Evolutionary conservation across 64 coral and sea anemone species (phyloP).

Genomic region (Orbicella faveolata): DNA sequence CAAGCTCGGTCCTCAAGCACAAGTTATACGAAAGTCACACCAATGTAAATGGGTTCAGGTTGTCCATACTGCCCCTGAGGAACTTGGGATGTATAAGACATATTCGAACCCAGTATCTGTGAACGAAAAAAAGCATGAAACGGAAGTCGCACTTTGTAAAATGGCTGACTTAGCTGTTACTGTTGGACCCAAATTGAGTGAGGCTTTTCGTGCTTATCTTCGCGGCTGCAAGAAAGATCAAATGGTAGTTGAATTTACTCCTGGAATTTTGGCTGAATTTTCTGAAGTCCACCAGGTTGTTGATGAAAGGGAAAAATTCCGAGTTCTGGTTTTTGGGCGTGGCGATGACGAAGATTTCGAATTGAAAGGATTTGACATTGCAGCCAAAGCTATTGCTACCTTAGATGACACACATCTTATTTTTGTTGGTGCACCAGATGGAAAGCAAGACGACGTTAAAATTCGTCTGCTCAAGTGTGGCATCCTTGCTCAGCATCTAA

Average conservation of each 20-base stretch:
- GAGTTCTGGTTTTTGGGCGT: neutral
- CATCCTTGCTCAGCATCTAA: neutral
- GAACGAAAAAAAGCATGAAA: neutral
- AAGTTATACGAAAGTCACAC: neutral
- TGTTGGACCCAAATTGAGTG: neutral
- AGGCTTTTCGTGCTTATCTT: neutral
- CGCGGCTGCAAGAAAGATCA: neutral
- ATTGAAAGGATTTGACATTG: neutral
- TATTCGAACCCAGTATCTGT: neutral
- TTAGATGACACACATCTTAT: constrained; percentile 2
- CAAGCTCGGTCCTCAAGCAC: constrained; percentile 16
- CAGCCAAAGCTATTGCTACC: neutral
- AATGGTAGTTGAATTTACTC: neutral
- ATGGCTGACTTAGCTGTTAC: neutral
- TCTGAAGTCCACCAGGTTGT: neutral
- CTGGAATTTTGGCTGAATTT: constrained; percentile 3
- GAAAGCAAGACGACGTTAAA: neutral
- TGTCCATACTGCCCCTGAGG: constrained; percentile 1
- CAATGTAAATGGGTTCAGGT: constrained; percentile 43
- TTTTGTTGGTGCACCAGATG: neutral
- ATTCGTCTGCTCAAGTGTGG: neutral
- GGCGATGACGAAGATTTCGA: constrained; percentile 1
- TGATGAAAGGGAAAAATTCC: neutral
- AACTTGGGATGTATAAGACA: constrained; percentile 1
- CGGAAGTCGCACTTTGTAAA: neutral